phyloP scores from a whole-genome alignment of 2,888 invertebrate genomes.

The Drosophila borealis region DNA sequence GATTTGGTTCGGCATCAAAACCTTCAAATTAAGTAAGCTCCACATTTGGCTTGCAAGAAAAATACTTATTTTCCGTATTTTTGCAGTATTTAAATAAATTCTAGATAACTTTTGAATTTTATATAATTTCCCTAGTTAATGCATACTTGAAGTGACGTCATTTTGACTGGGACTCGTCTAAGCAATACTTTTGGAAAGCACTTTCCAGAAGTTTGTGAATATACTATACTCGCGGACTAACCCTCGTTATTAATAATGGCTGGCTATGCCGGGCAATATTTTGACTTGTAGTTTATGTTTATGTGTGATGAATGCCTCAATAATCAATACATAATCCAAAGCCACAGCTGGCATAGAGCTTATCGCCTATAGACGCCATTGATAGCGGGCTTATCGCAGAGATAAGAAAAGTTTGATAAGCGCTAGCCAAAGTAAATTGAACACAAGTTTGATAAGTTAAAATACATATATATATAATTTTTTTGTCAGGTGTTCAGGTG shows the following conservation, averaged over 20 bases:
- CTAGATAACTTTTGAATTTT: too few relatives aligned
- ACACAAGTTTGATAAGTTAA: conserved; percentile 14
- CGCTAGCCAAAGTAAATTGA: conserved; percentile 17
- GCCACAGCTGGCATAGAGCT: conserved; percentile 17
- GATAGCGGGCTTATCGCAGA: conserved; percentile 6
- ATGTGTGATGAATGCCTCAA: conserved; percentile 6
- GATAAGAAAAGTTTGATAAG: conserved; percentile 20
- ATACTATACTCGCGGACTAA: too few relatives aligned
- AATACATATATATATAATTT: conserved; percentile 8
- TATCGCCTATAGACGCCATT: conserved; percentile 7
- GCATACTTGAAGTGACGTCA: too few relatives aligned
- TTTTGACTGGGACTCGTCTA: too few relatives aligned
- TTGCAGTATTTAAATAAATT: too few relatives aligned
- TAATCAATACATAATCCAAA: conserved; percentile 6
- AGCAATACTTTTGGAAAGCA: too few relatives aligned
- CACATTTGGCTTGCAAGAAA: too few relatives aligned
- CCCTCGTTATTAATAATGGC: conserved; percentile 1
- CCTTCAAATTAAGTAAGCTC: too few relatives aligned
- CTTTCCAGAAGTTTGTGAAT: too few relatives aligned
- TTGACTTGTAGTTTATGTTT: not conserved
- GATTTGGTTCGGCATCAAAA: too few relatives aligned
- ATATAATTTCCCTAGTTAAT: too few relatives aligned
- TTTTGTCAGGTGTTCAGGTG: conserved; percentile 12
- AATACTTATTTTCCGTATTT: too few relatives aligned
- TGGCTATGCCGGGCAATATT: not conserved